Percentiles rank a stretch among this genome's conserved stretches.
Conservation (phyloP, 2,113 vertebrate genomes). For the Myotis davidii region DNA sequence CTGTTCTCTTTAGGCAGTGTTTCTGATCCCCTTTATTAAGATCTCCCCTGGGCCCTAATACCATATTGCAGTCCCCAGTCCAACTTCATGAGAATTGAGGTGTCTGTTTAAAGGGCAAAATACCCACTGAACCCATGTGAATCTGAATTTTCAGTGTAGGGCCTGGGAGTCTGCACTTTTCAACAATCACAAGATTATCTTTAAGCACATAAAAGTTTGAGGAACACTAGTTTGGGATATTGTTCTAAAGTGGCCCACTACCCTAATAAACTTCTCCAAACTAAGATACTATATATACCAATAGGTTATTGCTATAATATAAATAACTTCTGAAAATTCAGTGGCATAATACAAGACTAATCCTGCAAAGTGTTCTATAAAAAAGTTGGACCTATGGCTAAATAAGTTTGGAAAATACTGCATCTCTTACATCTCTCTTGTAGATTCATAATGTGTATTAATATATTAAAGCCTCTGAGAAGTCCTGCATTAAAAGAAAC, state of each 20-base stretch:
- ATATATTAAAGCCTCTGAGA: conserved; percentile 41
- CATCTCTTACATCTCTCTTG: background rate
- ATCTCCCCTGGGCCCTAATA: conserved; percentile 17
- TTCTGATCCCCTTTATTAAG: conserved; percentile 9
- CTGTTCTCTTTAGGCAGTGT: background rate
- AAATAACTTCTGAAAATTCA: conserved; percentile 26
- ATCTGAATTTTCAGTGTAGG: conserved; percentile 28
- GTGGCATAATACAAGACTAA: background rate
- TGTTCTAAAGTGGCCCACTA: background rate
- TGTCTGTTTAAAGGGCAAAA: conserved; percentile 29
- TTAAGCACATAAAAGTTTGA: conserved; percentile 15
- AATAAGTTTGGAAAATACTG: conserved; percentile 8
- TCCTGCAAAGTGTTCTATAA: background rate
- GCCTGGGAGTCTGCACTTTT: background rate
- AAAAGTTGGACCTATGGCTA: background rate
- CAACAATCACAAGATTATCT: background rate
- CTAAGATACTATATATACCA: background rate
- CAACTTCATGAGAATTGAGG: background rate
- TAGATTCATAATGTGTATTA: background rate
- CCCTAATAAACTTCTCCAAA: background rate
- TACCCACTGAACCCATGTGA: background rate
- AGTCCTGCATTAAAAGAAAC: background rate
- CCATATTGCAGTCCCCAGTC: background rate
- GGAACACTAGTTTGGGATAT: background rate
- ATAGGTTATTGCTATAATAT: background rate